Percentiles rank a stretch among this genome's conserved stretches.
phyloP scores from a whole-genome alignment of 2,797 vertebrate species.

The Esox lucius region DNA sequence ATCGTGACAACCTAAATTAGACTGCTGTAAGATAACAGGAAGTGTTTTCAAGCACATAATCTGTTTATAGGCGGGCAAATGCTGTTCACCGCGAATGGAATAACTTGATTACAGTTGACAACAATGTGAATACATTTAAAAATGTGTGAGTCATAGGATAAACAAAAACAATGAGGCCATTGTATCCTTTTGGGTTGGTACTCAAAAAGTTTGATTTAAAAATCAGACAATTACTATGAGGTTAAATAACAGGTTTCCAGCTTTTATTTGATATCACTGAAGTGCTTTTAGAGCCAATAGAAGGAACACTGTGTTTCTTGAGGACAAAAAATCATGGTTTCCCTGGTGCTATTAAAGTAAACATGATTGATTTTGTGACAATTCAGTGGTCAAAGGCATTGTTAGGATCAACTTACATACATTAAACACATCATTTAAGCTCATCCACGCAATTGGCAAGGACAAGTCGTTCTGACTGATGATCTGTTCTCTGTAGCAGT shows the following conservation, averaged over 20 bases:
- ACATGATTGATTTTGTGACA: background rate
- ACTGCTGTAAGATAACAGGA: slow-evolving; percentile 21
- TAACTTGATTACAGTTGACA: slow-evolving; percentile 1
- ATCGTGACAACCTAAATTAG: slow-evolving; percentile 13
- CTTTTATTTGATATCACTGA: no score
- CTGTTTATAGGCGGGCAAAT: background rate
- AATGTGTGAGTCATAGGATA: slow-evolving; percentile 2
- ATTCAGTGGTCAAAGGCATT: background rate
- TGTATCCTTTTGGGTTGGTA: no score
- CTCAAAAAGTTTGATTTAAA: no score
- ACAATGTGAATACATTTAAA: background rate
- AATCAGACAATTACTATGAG: no score
- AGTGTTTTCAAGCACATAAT: background rate
- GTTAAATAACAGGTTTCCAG: no score
- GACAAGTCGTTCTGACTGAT: background rate
- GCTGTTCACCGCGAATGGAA: slow-evolving; percentile 30
- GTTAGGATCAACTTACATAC: background rate
- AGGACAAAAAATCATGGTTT: slow-evolving; percentile 42
- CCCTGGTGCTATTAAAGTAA: background rate
- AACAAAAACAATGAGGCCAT: background rate
- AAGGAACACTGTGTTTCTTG: background rate
- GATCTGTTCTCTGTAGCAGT: background rate
- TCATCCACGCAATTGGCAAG: background rate
- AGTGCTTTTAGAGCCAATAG: background rate
- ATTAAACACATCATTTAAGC: background rate